Evolutionary conservation across 1,140 invertebrate genomes (phyloP), one percentile per base, ranked within the genome.

Genomic region (Megalopta genalis): DNA sequence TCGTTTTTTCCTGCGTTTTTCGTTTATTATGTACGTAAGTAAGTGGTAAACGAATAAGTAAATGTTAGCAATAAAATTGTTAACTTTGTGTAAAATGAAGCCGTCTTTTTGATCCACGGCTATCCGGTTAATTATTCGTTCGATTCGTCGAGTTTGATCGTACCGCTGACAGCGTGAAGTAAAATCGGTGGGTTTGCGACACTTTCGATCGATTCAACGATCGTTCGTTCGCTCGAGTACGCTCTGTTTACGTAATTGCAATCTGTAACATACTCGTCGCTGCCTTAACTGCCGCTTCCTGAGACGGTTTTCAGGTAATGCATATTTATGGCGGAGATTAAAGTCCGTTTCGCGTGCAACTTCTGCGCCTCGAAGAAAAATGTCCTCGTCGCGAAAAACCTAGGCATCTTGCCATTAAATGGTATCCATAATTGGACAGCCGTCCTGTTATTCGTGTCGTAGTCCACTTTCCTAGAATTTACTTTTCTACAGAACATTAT

Each of bases 281-380:
- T 32, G 49, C 9, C 72, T 71, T 72, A 72, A 78, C 59, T 63
- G 57, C 49, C 60, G 25, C 37, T 72, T 72, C 69, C 46, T 32
- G 21, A 25, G 46, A 60, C 52, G 37, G 21, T n/a, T 57, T 25
- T 25, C 46, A 32, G 49, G 32, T 54, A 78, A 78, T 78, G 76
- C 68, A 78, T 78, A 78, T 78, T 78, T 78, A 78, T 78, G 76
- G 57, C 23, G 14, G 21, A 32, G 37, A 37, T 64, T 72, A 78
- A 78, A 78, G 46, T 72, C 46, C 46, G 76, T 78, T 78, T 78
- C 52, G 76, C 76, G 68, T 78, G 69, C 69, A 46, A 64, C 68
- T 71, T 77, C 60, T 64, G 42, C 27, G 10, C 16, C 23, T 18
- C 32, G 67, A 72, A 57, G 69, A 78, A 69, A 78, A 78, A 72